Evolutionary conservation across 2,888 invertebrate genomes (phyloP).

Genomic region (Holacanthella duospinosa): DNA sequence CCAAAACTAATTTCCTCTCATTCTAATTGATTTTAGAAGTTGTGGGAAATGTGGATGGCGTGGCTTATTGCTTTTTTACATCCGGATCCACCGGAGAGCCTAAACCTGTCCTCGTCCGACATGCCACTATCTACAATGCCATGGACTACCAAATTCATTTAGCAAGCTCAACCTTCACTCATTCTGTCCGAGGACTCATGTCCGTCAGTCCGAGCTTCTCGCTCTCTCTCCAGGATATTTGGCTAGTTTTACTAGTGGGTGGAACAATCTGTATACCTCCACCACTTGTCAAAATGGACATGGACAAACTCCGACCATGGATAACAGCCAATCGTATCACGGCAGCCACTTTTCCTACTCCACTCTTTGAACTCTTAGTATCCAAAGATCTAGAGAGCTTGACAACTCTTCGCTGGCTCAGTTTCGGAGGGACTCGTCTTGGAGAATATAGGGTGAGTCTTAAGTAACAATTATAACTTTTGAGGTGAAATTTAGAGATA

Average conservation of each 20-base stretch:
- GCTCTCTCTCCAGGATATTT: background rate
- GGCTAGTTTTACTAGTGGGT: background rate
- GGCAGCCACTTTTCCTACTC: background rate
- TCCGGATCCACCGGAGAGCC: background rate
- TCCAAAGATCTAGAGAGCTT: background rate
- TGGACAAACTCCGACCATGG: background rate
- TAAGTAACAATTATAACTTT: no score
- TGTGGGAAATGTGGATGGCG: no score
- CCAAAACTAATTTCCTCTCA: no score
- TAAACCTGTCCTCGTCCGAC: background rate
- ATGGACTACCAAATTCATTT: background rate
- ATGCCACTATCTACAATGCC: background rate
- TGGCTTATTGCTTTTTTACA: background rate
- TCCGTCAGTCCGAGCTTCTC: background rate
- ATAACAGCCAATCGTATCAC: background rate
- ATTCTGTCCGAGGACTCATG: background rate
- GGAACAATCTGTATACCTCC: background rate
- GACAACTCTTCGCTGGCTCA: background rate
- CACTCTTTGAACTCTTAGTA: background rate
- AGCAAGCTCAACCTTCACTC: background rate
- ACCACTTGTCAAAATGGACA: background rate
- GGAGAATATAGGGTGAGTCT: no score
- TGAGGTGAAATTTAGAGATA: no score
- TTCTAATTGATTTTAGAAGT: no score
- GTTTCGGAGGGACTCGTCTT: background rate